phyloP scores from a whole-genome alignment of 2,888 invertebrate species.

The Ophioninae sp. region DNA sequence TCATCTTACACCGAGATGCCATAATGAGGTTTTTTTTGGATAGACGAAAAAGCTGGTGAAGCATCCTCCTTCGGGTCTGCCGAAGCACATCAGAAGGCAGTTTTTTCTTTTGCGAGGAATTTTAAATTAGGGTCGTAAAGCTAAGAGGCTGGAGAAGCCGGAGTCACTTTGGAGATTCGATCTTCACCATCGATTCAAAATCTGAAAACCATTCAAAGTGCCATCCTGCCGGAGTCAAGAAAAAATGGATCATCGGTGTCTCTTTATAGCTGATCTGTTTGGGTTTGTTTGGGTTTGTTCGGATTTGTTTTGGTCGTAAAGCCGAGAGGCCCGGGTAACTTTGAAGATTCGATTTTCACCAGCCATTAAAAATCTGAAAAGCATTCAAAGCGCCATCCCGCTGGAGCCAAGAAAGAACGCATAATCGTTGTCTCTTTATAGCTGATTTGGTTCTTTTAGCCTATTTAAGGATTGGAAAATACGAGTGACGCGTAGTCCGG shows the following conservation, averaged over 20 bases:
- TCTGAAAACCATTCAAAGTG: slow-evolving; percentile 28
- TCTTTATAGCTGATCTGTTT: neutral
- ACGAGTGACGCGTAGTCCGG: slow-evolving; percentile 38
- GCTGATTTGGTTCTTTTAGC: too few relatives aligned
- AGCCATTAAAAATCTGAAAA: slow-evolving; percentile 62
- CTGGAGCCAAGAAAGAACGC: neutral
- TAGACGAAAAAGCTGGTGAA: neutral
- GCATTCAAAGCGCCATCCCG: neutral
- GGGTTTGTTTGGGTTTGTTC: too few relatives aligned
- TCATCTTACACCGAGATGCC: slow-evolving; percentile 46
- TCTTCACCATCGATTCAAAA: slow-evolving; percentile 67
- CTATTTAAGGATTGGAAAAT: slow-evolving; percentile 39
- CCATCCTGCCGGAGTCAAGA: neutral
- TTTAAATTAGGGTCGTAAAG: slow-evolving; percentile 79
- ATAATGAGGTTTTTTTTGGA: slow-evolving; percentile 55
- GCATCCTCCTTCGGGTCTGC: slow-evolving; percentile 14
- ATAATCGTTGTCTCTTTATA: neutral
- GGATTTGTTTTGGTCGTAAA: too few relatives aligned
- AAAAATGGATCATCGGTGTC: neutral
- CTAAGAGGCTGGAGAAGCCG: too few relatives aligned
- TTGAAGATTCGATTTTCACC: slow-evolving; percentile 71
- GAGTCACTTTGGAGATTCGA: slow-evolving; percentile 75
- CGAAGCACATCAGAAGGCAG: slow-evolving; percentile 53
- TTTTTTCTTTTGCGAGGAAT: slow-evolving; percentile 74
- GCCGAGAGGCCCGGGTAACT: slow-evolving; percentile 73